A percentile compares a stretch with the other conserved stretches of the same genome.
phyloP scores from a whole-genome alignment of 2,888 invertebrate species.

The Deroplatys truncata region DNA sequence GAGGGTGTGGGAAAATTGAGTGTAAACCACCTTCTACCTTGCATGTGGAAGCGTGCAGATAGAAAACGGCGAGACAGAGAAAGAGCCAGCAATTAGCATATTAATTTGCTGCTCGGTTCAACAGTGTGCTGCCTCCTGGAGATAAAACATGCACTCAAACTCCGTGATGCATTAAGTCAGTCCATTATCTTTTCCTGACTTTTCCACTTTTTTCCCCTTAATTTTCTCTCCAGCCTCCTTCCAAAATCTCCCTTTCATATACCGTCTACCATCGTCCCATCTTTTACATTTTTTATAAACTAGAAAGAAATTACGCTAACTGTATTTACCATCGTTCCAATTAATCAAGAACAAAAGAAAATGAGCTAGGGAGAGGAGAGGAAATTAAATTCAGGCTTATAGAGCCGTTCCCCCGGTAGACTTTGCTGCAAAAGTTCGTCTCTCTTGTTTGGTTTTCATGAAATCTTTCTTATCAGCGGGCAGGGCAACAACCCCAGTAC shows the following conservation, averaged over 20 bases:
- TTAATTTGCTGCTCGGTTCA: background rate
- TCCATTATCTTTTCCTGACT: constrained; percentile 6
- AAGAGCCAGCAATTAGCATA: constrained; percentile 1
- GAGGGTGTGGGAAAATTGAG: too few relatives aligned
- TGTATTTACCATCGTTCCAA: constrained; percentile 15
- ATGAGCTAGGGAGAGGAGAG: background rate
- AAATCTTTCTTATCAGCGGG: background rate
- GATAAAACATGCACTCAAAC: constrained; percentile 7
- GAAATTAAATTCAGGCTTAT: background rate
- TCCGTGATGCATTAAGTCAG: constrained; percentile 2
- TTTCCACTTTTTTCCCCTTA: background rate
- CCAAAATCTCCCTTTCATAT: background rate
- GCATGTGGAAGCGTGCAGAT: background rate
- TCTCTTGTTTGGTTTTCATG: background rate
- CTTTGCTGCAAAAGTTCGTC: background rate
- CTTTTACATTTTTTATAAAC: background rate
- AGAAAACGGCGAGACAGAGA: background rate
- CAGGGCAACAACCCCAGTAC: background rate
- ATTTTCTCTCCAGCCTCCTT: background rate
- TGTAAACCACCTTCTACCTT: background rate
- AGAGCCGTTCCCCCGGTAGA: background rate
- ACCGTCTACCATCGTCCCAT: background rate
- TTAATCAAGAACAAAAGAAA: constrained; percentile 14
- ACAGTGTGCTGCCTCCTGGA: background rate
- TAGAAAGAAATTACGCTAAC: constrained; percentile 10